These are phyloP conservation scores for Troides aeacus DNA, from an alignment of 2,888 invertebrate genomes.

Conservation along the genomic window DNA sequence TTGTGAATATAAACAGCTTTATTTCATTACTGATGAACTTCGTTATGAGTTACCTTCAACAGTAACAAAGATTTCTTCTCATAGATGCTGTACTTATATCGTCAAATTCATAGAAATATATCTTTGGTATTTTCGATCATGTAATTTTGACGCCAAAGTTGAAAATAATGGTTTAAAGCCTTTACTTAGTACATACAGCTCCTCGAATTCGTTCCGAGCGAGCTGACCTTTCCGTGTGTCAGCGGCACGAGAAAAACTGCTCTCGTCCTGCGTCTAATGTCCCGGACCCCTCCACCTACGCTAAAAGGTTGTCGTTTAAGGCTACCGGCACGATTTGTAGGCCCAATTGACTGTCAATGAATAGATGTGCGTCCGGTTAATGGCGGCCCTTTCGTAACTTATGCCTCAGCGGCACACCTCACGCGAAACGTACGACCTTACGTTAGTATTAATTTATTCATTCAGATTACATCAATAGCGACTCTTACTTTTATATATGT, in stretches of 20 bases:
- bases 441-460: not conserved
- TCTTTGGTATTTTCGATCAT: too few relatives aligned
- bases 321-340: slow-evolving; percentile 63
- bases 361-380: slow-evolving; percentile 46
- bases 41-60: too few relatives aligned
- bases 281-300: slow-evolving; percentile 38
- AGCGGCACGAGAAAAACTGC: slow-evolving; percentile 44
- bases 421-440: not conserved
- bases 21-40: too few relatives aligned
- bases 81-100: too few relatives aligned
- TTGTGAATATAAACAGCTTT: too few relatives aligned
- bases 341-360: slow-evolving; percentile 72
- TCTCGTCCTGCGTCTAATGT: slow-evolving; percentile 43
- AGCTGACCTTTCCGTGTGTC: slow-evolving; percentile 29
- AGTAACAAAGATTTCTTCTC: too few relatives aligned
- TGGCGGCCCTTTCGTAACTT: slow-evolving; percentile 30
- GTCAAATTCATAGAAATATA: too few relatives aligned
- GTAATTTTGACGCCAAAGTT: too few relatives aligned
- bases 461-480: not conserved
- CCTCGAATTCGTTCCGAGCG: too few relatives aligned
- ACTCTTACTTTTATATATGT: too few relatives aligned
- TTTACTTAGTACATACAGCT: too few relatives aligned
- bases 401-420: slow-evolving; percentile 18
- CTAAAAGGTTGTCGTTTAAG: slow-evolving; percentile 58
- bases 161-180: too few relatives aligned